Evolutionary conservation across 2,113 vertebrate genomes (phyloP).

Genomic region (Channa argus): DNA sequence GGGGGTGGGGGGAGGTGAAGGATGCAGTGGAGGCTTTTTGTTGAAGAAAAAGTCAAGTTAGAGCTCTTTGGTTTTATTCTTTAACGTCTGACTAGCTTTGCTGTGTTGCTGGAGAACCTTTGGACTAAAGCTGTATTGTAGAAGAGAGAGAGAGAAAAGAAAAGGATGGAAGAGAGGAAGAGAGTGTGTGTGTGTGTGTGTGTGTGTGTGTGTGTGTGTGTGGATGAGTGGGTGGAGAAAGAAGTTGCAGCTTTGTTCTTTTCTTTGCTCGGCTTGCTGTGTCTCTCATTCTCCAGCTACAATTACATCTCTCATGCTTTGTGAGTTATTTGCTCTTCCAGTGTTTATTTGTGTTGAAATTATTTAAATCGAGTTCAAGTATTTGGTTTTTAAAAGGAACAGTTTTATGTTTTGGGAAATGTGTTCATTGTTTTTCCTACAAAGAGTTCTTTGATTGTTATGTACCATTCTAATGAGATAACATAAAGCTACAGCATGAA

Average conservation of each 20-base stretch:
- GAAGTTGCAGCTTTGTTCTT: conserved; percentile 46
- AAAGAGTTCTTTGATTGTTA: background rate
- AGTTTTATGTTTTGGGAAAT: background rate
- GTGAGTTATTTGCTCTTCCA: background rate
- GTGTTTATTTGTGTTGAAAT: background rate
- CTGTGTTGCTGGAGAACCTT: conserved; percentile 79
- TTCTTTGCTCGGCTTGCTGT: conserved; percentile 31
- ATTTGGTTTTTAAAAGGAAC: conserved; percentile 19
- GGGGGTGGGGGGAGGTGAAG: conserved; percentile 20
- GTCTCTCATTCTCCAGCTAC: conserved; percentile 31
- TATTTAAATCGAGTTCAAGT: conserved; percentile 2
- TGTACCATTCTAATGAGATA: background rate
- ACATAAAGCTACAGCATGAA: no score
- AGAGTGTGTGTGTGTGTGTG: conserved; percentile 38
- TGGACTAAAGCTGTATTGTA: conserved; percentile 85
- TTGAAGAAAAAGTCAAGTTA: conserved; percentile 76
- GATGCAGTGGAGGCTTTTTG: conserved; percentile 49
- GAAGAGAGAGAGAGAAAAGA: conserved; percentile 43
- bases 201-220: conserved; percentile 46
- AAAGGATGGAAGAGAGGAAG: conserved; percentile 28
- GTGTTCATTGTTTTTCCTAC: background rate
- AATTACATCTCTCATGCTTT: conserved; percentile 3
- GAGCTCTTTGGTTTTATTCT: conserved; percentile 87
- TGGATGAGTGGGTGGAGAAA: conserved; percentile 56
- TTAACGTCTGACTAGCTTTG: conserved; percentile 80